Evolutionary conservation across 2,888 invertebrate species (phyloP).

Genomic region (Ptychoptera albimana): DNA sequence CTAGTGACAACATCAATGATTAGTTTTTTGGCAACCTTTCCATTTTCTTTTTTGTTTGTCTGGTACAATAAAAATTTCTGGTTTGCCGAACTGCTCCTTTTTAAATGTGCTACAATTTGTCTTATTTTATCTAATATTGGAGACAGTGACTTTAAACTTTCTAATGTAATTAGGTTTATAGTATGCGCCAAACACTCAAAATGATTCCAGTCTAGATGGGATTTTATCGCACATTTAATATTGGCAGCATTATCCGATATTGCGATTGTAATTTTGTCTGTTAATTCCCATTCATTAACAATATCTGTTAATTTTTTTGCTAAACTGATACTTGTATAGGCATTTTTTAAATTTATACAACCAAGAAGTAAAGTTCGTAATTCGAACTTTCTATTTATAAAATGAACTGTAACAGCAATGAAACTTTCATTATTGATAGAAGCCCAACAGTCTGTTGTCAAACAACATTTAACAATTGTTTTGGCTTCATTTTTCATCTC

Average conservation of each 20-base stretch:
- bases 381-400: conserved; percentile 13
- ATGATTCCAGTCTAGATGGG: conserved; percentile 12
- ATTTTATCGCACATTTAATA: conserved; percentile 10
- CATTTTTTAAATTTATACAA: conserved; percentile 11
- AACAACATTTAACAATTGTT: conserved; percentile 10
- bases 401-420: conserved; percentile 16
- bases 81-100: conserved; percentile 12
- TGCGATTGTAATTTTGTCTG: conserved; percentile 15
- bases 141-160: conserved; percentile 5
- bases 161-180: conserved; percentile 11
- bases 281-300: conserved; percentile 14
- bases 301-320: conserved; percentile 13
- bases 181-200: conserved; percentile 13
- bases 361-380: conserved; percentile 14
- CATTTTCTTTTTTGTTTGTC: not conserved
- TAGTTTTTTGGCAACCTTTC: not conserved
- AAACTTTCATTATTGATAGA: conserved; percentile 17
- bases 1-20: conserved; percentile 1
- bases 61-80: conserved; percentile 18
- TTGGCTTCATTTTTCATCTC: conserved; percentile 12
- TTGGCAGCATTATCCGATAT: conserved; percentile 13
- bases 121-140: conserved; percentile 1
- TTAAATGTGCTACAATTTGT: conserved; percentile 17
- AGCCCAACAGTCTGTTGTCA: conserved; percentile 21
- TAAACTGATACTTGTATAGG: conserved; percentile 16